Evolutionary conservation across 2,888 invertebrate species (phyloP), one percentile per base, ranked within the genome.

Genomic region (Brachylomia viminalis): DNA sequence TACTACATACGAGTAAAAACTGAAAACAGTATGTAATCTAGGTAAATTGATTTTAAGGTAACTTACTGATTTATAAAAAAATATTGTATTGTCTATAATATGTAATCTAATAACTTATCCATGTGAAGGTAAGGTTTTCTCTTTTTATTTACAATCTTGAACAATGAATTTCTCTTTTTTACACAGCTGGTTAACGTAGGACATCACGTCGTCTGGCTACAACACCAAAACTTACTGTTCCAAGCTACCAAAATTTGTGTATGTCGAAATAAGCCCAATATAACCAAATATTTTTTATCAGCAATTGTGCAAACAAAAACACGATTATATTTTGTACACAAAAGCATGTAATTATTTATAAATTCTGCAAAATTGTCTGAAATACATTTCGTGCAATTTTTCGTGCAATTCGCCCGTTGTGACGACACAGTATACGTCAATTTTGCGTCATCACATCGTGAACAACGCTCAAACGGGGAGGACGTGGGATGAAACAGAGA

Each of bases 371-470:
- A 84, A 82, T 69, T 11, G 66, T 64, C 69, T 75, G 81, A 88
- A 88, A 88, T 52, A 20, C 45, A 56, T 88, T 91, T 91, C 89
- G 93, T 92, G 95, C 91, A 93, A 89, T 83, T 90, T 80, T 33
- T 69, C 83, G 83, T 83, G 86, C 80, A 82, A 77, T 89, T 82
- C 85, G 87, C 87, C 87, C 89, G 87, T 89, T 91, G 93, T 95
- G 95, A 95, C 95, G 95, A 93, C 94, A 94, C 94, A 90, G 90
- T 86, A 85, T 88, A 91, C 92, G 94, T 91, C 92, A 91, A 91
- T 83, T 94, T 91, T 95, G 96, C 96, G 96, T 96, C 96, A 96
- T 96, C 96, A 96, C 90, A 94, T 87, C 90, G 91, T 91, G 88
- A 90, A 93, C 93, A 94, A 91, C 93, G 91, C 92, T 95, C 95